Percentiles rank a stretch among this genome's conserved stretches.
phyloP scores from a whole-genome alignment of 1,140 invertebrate species.

The Alviniconcha marisindica region DNA sequence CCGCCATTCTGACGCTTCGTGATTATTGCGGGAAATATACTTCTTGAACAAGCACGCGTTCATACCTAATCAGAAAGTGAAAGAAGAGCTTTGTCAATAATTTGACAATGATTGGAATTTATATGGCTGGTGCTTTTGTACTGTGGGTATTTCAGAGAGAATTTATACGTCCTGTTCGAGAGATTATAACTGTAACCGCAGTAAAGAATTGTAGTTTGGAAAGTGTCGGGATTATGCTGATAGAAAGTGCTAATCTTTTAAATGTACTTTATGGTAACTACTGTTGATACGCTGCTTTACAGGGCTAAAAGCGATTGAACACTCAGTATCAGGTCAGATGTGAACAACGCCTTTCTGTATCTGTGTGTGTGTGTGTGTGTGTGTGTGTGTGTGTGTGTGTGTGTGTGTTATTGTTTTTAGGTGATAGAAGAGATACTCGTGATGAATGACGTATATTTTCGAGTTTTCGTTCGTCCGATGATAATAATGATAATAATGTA shows the following conservation, averaged over 20 bases:
- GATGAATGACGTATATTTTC: too few relatives aligned
- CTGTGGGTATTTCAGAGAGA: too few relatives aligned
- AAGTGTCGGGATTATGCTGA: background rate
- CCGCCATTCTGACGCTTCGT: background rate
- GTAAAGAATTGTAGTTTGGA: background rate
- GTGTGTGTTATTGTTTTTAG: background rate
- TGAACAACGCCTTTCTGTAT: too few relatives aligned
- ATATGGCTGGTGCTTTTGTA: background rate
- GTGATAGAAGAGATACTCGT: background rate
- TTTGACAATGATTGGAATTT: conserved; percentile 11
- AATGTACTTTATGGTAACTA: background rate
- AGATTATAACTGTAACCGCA: background rate
- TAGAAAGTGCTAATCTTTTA: background rate
- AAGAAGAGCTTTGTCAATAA: background rate
- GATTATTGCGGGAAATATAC: background rate
- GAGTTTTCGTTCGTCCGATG: too few relatives aligned
- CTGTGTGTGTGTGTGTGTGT: conserved; percentile 12
- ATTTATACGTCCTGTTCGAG: background rate
- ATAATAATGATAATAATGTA: too few relatives aligned
- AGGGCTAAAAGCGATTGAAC: too few relatives aligned
- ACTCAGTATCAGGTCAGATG: too few relatives aligned
- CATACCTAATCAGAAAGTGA: background rate
- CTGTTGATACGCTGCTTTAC: too few relatives aligned
- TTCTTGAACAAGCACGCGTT: background rate
- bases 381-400: conserved; percentile 16